A percentile compares a stretch with the other conserved stretches of the same genome.
phyloP scores from a whole-genome alignment of 2,888 invertebrate species.

The Neuroscelio doddi region DNA sequence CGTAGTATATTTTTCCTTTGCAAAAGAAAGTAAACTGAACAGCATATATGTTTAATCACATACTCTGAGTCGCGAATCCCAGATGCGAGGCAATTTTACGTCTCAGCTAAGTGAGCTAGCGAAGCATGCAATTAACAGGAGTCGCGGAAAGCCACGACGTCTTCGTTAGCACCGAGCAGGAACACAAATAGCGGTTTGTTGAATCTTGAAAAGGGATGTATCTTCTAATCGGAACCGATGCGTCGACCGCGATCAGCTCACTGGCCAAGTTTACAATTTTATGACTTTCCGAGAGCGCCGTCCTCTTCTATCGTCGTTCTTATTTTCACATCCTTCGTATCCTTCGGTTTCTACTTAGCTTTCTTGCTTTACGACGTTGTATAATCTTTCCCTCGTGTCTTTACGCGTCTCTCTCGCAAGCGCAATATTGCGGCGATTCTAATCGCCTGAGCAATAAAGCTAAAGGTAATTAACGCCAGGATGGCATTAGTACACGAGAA shows the following conservation, averaged over 20 bases:
- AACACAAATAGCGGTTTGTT: constrained; percentile 8
- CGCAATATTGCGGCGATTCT: constrained; percentile 59
- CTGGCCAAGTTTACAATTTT: constrained; percentile 64
- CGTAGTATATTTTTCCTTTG: constrained; percentile 5
- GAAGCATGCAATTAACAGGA: constrained; percentile 40
- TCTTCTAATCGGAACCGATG: constrained; percentile 58
- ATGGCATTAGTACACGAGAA: constrained; percentile 52
- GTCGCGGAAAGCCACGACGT: constrained; percentile 23
- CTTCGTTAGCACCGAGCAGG: constrained; percentile 29
- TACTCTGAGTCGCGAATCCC: constrained; percentile 18
- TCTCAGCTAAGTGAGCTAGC: constrained; percentile 24
- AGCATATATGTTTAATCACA: constrained; percentile 12
- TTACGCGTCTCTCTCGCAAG: constrained; percentile 45
- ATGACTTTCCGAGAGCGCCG: constrained; percentile 54
- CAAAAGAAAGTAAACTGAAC: constrained; percentile 6
- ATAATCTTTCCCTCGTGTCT: constrained; percentile 52
- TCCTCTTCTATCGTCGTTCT: constrained; percentile 23
- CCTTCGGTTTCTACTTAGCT: constrained; percentile 16
- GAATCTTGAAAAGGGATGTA: constrained; percentile 25
- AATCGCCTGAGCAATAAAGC: constrained; percentile 65
- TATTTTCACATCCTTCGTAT: constrained; percentile 32
- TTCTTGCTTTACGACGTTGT: constrained; percentile 32
- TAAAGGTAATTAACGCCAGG: constrained; percentile 63
- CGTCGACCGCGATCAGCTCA: constrained; percentile 48
- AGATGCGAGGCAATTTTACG: constrained; percentile 34